These are phyloP conservation scores for Falco novaeseelandiae DNA, from an alignment of 2,797 vertebrate species.

Conservation along the genomic window DNA sequence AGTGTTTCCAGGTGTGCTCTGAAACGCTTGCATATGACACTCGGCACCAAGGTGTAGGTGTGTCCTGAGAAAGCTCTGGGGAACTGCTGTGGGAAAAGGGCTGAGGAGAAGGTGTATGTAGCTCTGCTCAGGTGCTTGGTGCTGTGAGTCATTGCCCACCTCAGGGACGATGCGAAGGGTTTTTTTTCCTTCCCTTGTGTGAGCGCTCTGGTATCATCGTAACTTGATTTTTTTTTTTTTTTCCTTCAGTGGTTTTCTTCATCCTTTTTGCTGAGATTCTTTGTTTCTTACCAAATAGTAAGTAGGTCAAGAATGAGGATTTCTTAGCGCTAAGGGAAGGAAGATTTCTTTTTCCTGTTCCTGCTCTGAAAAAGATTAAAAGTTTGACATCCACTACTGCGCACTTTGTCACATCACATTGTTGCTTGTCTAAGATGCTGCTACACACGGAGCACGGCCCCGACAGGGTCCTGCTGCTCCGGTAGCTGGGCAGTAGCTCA, in stretches of 20 bases:
- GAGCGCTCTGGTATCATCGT: background rate
- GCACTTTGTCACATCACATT: fast-evolving
- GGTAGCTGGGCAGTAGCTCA: background rate
- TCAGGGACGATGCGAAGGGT: fast-evolving
- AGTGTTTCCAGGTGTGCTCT: background rate
- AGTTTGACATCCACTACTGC: background rate
- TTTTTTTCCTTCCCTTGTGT: background rate
- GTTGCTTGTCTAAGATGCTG: background rate
- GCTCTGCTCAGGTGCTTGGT: background rate
- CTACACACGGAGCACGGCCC: background rate
- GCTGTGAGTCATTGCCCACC: background rate
- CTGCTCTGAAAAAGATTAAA: background rate
- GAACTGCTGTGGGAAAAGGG: fast-evolving
- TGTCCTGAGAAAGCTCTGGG: background rate
- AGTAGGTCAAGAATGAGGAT: background rate
- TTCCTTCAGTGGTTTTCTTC: background rate
- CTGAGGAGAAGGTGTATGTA: fast-evolving
- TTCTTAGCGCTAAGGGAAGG: background rate
- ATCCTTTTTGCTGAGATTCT: background rate
- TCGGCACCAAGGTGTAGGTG: fast-evolving
- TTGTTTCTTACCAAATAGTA: background rate
- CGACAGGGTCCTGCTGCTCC: fast-evolving
- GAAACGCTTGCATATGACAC: background rate
- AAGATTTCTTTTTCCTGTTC: background rate
- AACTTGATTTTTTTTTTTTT: background rate